Evolutionary conservation across 2,113 vertebrate species (phyloP).

Genomic region (Bettongia penicillata): DNA sequence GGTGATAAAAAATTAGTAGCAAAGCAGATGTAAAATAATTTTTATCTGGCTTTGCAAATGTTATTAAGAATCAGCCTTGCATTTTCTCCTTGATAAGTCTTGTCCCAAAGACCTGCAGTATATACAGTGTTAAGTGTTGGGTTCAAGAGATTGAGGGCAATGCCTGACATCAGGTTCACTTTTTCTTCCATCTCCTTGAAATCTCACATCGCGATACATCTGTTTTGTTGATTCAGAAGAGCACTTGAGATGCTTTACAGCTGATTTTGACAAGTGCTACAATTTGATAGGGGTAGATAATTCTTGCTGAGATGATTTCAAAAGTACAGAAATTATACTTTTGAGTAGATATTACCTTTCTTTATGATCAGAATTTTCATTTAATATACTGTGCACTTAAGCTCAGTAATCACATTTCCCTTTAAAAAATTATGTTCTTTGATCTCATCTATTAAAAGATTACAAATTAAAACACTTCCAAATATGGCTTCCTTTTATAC

Average conservation of each 20-base stretch:
- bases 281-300: conserved; percentile 94
- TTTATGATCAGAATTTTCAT: conserved; percentile 90
- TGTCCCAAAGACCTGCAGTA: conserved; percentile 83
- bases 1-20: conserved; percentile 64
- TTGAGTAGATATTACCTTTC: conserved; percentile 92
- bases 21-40: conserved; percentile 81
- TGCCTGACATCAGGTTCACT: conserved; percentile 87
- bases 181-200: conserved; percentile 90
- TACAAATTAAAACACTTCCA: conserved; percentile 84
- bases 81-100: conserved; percentile 80
- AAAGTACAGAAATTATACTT: conserved; percentile 99
- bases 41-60: conserved; percentile 82
- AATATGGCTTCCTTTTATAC: conserved; percentile 77
- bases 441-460: conserved; percentile 83
- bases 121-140: conserved; percentile 85
- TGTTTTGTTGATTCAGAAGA: conserved; percentile 99
- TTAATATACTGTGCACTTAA: conserved; percentile 88
- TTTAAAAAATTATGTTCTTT: conserved; percentile 83
- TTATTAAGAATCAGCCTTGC: conserved; percentile 87
- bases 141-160: conserved; percentile 89
- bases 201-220: conserved; percentile 92
- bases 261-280: conserved; percentile 95
- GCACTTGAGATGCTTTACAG: conserved; percentile 95
- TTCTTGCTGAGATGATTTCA: conserved; percentile 99
- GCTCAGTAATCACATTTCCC: conserved; percentile 86